Evolutionary conservation across 2,888 invertebrate genomes (phyloP).

Genomic region (Hypolimnas misippus): DNA sequence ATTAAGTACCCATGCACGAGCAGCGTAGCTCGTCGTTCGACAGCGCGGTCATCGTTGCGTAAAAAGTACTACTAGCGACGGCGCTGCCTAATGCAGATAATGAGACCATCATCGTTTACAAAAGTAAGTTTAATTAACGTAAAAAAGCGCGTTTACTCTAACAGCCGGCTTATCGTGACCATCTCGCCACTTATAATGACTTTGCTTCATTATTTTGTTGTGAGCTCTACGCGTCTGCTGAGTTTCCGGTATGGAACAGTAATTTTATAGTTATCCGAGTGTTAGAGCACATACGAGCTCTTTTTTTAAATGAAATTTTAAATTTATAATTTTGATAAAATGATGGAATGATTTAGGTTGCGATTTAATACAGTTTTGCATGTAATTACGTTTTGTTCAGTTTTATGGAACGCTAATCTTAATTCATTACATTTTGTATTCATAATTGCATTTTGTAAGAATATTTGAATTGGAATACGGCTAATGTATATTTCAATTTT

Average conservation of each 20-base stretch:
- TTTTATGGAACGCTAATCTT: not conserved
- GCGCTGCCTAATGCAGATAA: conserved; percentile 68
- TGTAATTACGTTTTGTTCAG: conserved; percentile 1
- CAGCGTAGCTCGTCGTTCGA: conserved; percentile 12
- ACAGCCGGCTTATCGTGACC: conserved; percentile 71
- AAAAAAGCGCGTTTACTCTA: conserved; percentile 81
- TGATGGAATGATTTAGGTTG: conserved; percentile 18
- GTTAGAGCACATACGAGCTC: conserved; percentile 25
- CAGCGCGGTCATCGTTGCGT: conserved; percentile 59
- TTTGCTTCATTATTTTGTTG: conserved; percentile 82
- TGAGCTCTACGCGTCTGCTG: conserved; percentile 65
- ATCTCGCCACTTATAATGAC: conserved; percentile 78
- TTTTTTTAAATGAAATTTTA: conserved; percentile 29
- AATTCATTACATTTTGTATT: not conserved
- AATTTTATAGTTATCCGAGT: conserved; percentile 38
- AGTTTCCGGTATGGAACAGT: conserved; percentile 74
- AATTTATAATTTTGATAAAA: conserved; percentile 21
- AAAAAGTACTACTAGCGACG: conserved; percentile 56
- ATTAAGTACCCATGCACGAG: conserved; percentile 5
- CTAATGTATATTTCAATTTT: no score
- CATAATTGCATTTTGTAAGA: not conserved
- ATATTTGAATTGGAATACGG: not conserved
- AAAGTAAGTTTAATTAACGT: conserved; percentile 83
- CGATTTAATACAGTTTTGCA: conserved; percentile 17
- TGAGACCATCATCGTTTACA: conserved; percentile 79